Evolutionary conservation across 1,140 invertebrate genomes (phyloP).

Genomic region (Trichonephila clavata): DNA sequence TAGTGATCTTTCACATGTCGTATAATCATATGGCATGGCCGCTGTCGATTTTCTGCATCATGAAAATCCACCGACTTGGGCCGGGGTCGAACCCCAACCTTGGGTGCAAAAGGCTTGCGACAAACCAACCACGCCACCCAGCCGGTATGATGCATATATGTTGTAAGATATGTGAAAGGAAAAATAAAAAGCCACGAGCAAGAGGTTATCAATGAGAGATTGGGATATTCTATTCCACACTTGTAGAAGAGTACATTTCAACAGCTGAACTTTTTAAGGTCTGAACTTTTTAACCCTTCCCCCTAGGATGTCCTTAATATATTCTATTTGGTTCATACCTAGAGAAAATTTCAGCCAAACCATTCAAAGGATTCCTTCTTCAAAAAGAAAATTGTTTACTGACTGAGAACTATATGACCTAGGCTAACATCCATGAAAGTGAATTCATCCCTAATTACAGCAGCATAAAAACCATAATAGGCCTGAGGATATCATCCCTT

Average conservation of each 20-base stretch:
- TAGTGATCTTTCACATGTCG: too few species aligned
- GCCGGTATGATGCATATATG: too few species aligned
- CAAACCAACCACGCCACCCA: too few species aligned
- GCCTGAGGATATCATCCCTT: too few species aligned
- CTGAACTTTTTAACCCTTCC: too few species aligned
- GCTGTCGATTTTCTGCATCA: too few species aligned
- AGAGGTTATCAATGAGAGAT: background rate
- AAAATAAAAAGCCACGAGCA: background rate
- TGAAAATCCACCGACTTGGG: too few species aligned
- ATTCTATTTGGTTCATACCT: background rate
- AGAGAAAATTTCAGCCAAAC: background rate
- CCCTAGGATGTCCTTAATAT: too few species aligned
- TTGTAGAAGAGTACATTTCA: background rate
- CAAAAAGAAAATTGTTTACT: background rate
- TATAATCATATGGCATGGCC: too few species aligned
- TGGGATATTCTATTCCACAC: background rate
- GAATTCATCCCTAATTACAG: background rate
- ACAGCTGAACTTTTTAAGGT: background rate
- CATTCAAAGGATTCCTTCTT: background rate
- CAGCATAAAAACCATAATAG: background rate
- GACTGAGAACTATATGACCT: background rate
- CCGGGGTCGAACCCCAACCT: too few species aligned
- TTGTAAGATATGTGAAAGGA: background rate
- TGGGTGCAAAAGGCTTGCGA: too few species aligned
- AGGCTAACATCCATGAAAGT: background rate